Percentiles rank a stretch among this genome's conserved stretches.
These are phyloP conservation scores for Zingel zingel DNA, from an alignment of 2,113 vertebrate genomes.

Conservation along the genomic window DNA sequence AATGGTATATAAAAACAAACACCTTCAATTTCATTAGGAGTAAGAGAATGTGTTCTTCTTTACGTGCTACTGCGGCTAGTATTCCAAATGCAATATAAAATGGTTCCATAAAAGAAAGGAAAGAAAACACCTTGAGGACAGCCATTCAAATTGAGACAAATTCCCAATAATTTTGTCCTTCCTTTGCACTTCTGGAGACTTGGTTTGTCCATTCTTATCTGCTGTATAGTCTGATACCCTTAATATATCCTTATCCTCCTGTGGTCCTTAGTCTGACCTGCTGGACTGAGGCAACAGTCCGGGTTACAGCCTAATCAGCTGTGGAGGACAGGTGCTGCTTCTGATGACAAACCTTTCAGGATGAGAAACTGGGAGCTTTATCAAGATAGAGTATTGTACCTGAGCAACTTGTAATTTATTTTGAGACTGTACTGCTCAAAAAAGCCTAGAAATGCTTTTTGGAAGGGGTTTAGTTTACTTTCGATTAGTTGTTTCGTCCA, in stretches of 20 bases:
- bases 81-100: background rate
- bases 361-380: background rate
- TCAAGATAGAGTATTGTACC: background rate
- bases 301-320: slow-evolving; percentile 45
- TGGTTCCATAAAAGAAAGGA: background rate
- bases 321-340: slow-evolving; percentile 31
- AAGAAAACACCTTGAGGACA: background rate
- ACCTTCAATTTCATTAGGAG: background rate
- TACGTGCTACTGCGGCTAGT: background rate
- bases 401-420: background rate
- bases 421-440: background rate
- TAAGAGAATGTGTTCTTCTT: background rate
- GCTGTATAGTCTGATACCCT: slow-evolving; percentile 17
- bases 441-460: background rate
- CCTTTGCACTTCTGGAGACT: background rate
- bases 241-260: slow-evolving; percentile 22
- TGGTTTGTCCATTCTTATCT: slow-evolving; percentile 12
- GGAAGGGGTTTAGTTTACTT: no score
- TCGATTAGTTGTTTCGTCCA: no score
- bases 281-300: slow-evolving; percentile 23
- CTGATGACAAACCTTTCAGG: slow-evolving; percentile 24
- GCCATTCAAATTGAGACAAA: slow-evolving; percentile 4
- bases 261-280: slow-evolving; percentile 43
- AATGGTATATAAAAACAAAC: background rate
- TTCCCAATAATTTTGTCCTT: slow-evolving; percentile 3